A percentile compares a stretch with the other conserved stretches of the same genome.
phyloP scores from a whole-genome alignment of 37 sponge, comb jelly and placozoan species.

The Halichondria panicea region DNA sequence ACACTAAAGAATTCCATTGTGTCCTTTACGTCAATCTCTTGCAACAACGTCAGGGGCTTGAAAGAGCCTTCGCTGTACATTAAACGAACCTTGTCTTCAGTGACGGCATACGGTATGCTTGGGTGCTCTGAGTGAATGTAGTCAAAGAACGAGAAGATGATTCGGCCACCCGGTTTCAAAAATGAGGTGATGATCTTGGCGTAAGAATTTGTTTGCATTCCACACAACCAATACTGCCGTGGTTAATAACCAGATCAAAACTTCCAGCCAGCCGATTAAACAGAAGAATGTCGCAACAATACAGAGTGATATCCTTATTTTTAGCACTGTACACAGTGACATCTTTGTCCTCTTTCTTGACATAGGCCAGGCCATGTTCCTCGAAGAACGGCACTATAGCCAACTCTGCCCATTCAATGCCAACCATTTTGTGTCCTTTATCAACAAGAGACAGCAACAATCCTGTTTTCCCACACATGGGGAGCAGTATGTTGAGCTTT shows the following conservation, averaged over 20 bases:
- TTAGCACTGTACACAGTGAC: neutral
- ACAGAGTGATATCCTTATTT: neutral
- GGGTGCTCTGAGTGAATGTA: neutral
- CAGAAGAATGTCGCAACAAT: conserved; percentile 18
- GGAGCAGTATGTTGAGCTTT: neutral
- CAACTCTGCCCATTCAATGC: conserved; percentile 10
- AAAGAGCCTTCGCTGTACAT: neutral
- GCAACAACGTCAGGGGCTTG: too few relatives aligned
- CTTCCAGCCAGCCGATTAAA: neutral
- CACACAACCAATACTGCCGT: neutral
- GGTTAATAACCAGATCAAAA: neutral
- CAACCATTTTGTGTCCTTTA: neutral
- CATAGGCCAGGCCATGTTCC: neutral
- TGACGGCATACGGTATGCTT: conserved; percentile 1
- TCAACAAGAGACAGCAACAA: neutral
- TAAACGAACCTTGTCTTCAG: neutral
- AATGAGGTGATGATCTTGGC: neutral
- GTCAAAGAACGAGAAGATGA: neutral
- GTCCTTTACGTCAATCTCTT: too few relatives aligned
- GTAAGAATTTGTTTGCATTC: neutral
- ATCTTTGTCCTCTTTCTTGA: neutral
- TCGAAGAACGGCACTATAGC: conserved; percentile 7
- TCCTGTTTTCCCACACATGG: conserved; percentile 4
- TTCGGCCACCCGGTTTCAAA: neutral
- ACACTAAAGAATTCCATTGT: too few relatives aligned